Base-by-base conservation (phyloP, 2,888 invertebrate genomes). In the Rambutsinella grinnellia region DNA sequence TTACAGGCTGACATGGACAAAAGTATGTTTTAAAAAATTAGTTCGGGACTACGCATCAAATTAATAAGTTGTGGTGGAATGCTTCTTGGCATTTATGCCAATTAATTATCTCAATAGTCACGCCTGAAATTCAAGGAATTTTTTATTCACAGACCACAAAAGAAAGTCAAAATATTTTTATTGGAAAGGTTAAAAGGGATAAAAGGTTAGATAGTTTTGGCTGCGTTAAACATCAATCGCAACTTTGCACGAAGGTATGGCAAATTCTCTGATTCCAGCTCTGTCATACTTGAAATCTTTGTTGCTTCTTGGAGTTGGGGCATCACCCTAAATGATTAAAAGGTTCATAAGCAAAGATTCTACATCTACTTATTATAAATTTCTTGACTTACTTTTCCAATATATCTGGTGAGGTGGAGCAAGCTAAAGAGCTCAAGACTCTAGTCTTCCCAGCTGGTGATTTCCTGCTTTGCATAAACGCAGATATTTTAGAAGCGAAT, bases 401-500 rank as follows among this genome's bases (percentile, higher is more conserved):
- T 26, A 61, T 44, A 10, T 2, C 8, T 47, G 2, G 6, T n/a
- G 46, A 23, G 13, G 2, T 1, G n/a, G 63, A 49, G 21, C 63
- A 63, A 10, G 63, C 10, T 23, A 63, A 28, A 13, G 53, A 17
- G 15, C 53, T 53, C 3, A 63, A 10, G 15, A 63, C 19, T 28
- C 63, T 51, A 17, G 53, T 21, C 53, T 53, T 51, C 1, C 17
- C 13, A 8, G 1, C 27, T 26, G 51, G 21, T 19, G 21, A 28
- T 1, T 2, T 3, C 5, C n/a, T 62, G 13, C 17, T 57, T 65
- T 65, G 19, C 65, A 65, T 58, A 1, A 63, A 44, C 5, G 51
- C 21, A 19, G 24, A 71, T 13, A 71, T 65, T 13, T 23, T 3
- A 19, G 63, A 51, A 51, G 51, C 54, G 21, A 51, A 71, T n/a